phyloP scores from a whole-genome alignment of 2,888 invertebrate species.

The Dynastes grantii region DNA sequence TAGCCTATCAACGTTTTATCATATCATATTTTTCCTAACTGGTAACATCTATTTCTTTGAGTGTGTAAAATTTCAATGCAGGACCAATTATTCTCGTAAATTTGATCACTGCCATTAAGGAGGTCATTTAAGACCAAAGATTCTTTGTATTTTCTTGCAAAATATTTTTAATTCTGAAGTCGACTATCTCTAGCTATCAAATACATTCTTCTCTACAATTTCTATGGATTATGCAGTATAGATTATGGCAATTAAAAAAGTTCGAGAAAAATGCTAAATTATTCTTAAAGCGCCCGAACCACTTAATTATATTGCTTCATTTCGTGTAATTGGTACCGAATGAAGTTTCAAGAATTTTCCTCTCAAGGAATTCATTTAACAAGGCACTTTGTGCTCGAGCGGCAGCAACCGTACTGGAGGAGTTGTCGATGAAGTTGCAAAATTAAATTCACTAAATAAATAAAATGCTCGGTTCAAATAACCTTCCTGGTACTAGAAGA shows the following conservation, averaged over 20 bases:
- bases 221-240: neutral
- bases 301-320: conserved; percentile 50
- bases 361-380: conserved; percentile 48
- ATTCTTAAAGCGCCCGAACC: conserved; percentile 49
- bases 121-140: no score
- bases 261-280: conserved; percentile 42
- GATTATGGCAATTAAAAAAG: conserved; percentile 3
- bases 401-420: conserved; percentile 40
- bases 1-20: no score
- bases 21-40: no score
- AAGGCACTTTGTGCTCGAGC: conserved; percentile 46
- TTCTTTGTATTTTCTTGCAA: no score
- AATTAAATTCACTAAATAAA: conserved; percentile 61
- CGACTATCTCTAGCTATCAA: no score
- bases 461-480: conserved; percentile 58
- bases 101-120: no score
- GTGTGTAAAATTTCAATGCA: no score
- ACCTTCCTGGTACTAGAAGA: conserved; percentile 41
- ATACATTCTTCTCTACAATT: no score
- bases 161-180: no score
- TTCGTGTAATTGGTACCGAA: conserved; percentile 49
- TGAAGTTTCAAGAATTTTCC: conserved; percentile 51
- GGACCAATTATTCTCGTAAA: no score
- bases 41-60: no score
- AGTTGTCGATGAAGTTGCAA: conserved; percentile 53